Base-by-base conservation (phyloP, 2,888 invertebrate species). In the Tetramorium bicarinatum region DNA sequence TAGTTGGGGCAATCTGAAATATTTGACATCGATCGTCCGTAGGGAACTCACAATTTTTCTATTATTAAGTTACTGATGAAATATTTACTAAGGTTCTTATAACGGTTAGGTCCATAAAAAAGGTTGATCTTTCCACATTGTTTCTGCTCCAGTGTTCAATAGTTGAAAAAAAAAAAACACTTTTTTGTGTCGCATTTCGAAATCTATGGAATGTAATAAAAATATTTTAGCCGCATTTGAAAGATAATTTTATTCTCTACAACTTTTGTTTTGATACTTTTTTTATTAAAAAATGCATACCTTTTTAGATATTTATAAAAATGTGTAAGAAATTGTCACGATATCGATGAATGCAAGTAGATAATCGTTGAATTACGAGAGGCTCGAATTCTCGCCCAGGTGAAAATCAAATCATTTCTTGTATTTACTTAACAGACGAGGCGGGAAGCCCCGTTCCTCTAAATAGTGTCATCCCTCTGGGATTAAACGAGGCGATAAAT, bases 401-500 rank as follows among this genome's bases (percentile, higher is more conserved):
- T n/a, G n/a, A n/a, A 8, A 71, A n/a, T 38, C 2, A 38, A 71
- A 38, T 54, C 11, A 49, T 67, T 49, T 56, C 54, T 72, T 41
- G 18, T 47, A 47, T 61, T 61, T 61, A 47, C 15, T 34, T n/a
- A 13, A 18, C 15, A 34, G n/a, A 13, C 13, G n/a, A 13, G 25
- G 13, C 25, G 44, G 38, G 38, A 62, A 38, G 6, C 41, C 21
- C 21, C 29, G 54, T 29, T 15, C 29, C 9, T 71, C 47, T 15
- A 56, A 67, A 54, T 44, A 29, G 38, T 9, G 62, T 21, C 29
- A 13, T 44, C 18, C n/a, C 25, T 25, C 38, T 2, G 21, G 49
- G 62, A 62, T 79, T 59, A 59, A 79, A 72, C 38, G 47, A 59
- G 59, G 15, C 47, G 56, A 47, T 59, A 56, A 34, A 79, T 71